A percentile compares a stretch with the other conserved stretches of the same genome.
Evolutionary conservation across 1,140 invertebrate species (phyloP).

Genomic region (Scaptomyza hsui): DNA sequence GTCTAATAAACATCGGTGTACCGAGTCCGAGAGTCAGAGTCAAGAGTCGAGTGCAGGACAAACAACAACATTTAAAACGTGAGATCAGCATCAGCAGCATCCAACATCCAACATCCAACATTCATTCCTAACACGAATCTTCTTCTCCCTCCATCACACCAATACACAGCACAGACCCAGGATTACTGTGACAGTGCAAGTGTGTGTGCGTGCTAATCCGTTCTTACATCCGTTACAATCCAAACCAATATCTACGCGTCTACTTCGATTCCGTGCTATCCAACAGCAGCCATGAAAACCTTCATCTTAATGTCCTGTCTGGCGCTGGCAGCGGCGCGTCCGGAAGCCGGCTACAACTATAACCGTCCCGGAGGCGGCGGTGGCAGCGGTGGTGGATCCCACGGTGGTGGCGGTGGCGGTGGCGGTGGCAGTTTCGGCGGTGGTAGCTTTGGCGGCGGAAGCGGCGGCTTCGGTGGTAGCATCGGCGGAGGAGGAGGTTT

Average conservation of each 20-base stretch:
- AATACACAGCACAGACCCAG: slow-evolving; percentile 70
- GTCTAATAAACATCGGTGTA: slow-evolving; percentile 81
- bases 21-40: slow-evolving; percentile 53
- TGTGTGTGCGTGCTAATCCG: slow-evolving; percentile 61
- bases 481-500: slow-evolving; percentile 50
- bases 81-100: slow-evolving; percentile 39
- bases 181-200: slow-evolving; percentile 80
- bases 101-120: neutral
- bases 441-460: slow-evolving; percentile 58
- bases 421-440: slow-evolving; percentile 47
- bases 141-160: slow-evolving; percentile 35
- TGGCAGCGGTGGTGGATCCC: slow-evolving; percentile 51
- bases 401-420: slow-evolving; percentile 51
- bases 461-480: slow-evolving; percentile 48
- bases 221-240: slow-evolving; percentile 31
- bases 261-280: slow-evolving; percentile 42
- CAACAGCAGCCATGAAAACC: slow-evolving; percentile 78
- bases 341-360: slow-evolving; percentile 87
- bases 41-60: slow-evolving; percentile 22
- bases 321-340: slow-evolving; percentile 86
- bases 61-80: slow-evolving; percentile 49
- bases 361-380: slow-evolving; percentile 85
- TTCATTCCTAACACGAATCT: slow-evolving; percentile 42
- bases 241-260: slow-evolving; percentile 35
- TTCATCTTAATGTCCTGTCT: slow-evolving; percentile 86